Conservation (phyloP, 2,797 vertebrate genomes). For the Platyrinchus mystaceus region DNA sequence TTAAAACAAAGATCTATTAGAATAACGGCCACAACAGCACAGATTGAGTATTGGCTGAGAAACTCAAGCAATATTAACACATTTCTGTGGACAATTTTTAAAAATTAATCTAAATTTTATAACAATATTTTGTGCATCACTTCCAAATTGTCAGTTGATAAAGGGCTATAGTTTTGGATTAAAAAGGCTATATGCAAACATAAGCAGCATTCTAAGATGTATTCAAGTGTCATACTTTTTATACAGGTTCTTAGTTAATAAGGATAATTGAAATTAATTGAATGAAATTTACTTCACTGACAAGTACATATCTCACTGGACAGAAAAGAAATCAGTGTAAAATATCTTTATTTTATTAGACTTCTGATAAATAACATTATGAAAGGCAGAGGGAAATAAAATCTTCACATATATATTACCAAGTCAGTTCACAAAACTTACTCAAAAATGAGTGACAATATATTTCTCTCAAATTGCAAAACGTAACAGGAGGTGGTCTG, state of each 20-base stretch:
- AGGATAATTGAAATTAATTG: background rate
- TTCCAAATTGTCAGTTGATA: background rate
- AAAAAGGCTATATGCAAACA: background rate
- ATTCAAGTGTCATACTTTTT: background rate
- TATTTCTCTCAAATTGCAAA: background rate
- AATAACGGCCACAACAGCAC: background rate
- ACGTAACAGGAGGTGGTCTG: background rate
- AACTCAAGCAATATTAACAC: background rate
- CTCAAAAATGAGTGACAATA: background rate
- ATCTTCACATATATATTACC: background rate
- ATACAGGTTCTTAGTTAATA: background rate
- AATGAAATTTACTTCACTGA: background rate
- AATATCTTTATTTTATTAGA: background rate
- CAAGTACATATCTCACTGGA: background rate
- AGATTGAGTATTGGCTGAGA: background rate
- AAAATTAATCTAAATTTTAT: background rate
- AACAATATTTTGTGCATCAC: background rate
- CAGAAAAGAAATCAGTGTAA: background rate
- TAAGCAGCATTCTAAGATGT: background rate
- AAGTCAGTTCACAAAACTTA: background rate
- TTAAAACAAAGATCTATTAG: background rate
- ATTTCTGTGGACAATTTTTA: background rate
- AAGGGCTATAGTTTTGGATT: background rate
- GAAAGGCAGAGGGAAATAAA: background rate
- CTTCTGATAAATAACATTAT: background rate